These are phyloP conservation scores for Rousettus madagascariensis DNA, from an alignment of 2,797 vertebrate species.

Conservation along the genomic window DNA sequence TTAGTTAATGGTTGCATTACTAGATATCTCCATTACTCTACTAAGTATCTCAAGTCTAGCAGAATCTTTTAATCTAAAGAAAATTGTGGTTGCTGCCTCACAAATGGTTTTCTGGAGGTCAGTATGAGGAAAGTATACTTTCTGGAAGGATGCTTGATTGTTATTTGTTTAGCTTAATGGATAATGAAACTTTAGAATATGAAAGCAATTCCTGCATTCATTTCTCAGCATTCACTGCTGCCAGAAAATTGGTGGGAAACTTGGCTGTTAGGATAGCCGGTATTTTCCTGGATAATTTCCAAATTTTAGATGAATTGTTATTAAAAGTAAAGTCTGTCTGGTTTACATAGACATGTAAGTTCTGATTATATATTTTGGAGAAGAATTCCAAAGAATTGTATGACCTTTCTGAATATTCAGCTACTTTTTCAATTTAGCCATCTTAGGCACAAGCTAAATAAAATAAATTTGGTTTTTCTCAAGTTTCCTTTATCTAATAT, in stretches of 20 bases:
- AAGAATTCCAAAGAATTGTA: slow-evolving; percentile 21
- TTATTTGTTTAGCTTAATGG: slow-evolving; percentile 58
- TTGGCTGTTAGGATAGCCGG: slow-evolving; percentile 34
- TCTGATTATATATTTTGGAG: slow-evolving; percentile 12
- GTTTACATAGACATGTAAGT: slow-evolving; percentile 38
- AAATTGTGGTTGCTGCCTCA: slow-evolving; percentile 25
- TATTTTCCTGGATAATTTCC: slow-evolving; percentile 57
- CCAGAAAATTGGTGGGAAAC: slow-evolving; percentile 55
- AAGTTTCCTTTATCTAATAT: not conserved
- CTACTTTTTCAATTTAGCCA: slow-evolving; percentile 5
- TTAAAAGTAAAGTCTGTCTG: slow-evolving; percentile 58
- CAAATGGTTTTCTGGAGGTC: slow-evolving; percentile 11
- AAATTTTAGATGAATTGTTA: slow-evolving; percentile 67
- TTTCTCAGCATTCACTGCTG: slow-evolving; percentile 32
- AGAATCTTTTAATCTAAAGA: slow-evolving; percentile 67
- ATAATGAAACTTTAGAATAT: slow-evolving; percentile 45
- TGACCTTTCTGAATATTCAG: slow-evolving; percentile 13
- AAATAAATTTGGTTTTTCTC: not conserved
- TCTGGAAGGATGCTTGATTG: slow-evolving; percentile 36
- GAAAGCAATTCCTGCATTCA: slow-evolving; percentile 27
- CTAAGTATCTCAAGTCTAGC: slow-evolving; percentile 69
- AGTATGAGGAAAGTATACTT: not conserved
- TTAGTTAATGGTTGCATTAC: slow-evolving; percentile 43
- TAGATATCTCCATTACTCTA: slow-evolving; percentile 48
- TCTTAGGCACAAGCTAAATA: not conserved